These are phyloP conservation scores for Cremastinae sp. DNA, from an alignment of 2,888 invertebrate genomes.

Conservation along the genomic window DNA sequence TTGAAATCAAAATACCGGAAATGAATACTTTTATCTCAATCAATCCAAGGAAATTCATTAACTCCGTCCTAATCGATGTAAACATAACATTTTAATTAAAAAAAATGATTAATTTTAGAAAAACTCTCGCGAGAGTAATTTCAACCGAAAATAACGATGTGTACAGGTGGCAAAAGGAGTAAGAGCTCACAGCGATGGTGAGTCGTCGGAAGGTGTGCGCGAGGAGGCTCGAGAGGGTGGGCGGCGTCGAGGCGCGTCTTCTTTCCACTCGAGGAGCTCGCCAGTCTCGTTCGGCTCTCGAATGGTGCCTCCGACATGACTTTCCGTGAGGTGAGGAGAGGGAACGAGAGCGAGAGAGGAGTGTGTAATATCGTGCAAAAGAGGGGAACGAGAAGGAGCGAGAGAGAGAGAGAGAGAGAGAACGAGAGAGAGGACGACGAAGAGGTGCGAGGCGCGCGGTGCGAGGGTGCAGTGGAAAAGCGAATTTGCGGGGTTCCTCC, in stretches of 20 bases:
- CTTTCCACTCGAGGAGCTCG: constrained; percentile 37
- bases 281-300: constrained; percentile 44
- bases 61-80: too few relatives aligned
- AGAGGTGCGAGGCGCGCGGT: constrained; percentile 34
- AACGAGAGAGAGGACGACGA: neutral
- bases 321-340: neutral
- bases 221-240: constrained; percentile 67
- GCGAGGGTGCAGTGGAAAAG: constrained; percentile 42
- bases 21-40: too few relatives aligned
- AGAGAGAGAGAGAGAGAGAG: neutral
- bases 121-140: too few relatives aligned
- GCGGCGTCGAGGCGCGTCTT: constrained; percentile 68
- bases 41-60: too few relatives aligned
- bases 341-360: constrained; percentile 15
- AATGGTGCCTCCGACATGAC: constrained; percentile 33
- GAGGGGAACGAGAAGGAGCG: neutral
- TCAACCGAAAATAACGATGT: neutral
- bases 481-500: constrained; percentile 48
- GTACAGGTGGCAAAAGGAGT: constrained; percentile 1
- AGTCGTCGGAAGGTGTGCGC: constrained; percentile 52
- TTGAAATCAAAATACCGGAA: too few relatives aligned
- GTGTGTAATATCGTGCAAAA: neutral
- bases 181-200: constrained; percentile 7
- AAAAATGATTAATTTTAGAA: too few relatives aligned
- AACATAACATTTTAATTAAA: too few relatives aligned